Evolutionary conservation across 2,113 vertebrate genomes (phyloP), one percentile per base, ranked within the genome.

Genomic region (Falco punctatus): DNA sequence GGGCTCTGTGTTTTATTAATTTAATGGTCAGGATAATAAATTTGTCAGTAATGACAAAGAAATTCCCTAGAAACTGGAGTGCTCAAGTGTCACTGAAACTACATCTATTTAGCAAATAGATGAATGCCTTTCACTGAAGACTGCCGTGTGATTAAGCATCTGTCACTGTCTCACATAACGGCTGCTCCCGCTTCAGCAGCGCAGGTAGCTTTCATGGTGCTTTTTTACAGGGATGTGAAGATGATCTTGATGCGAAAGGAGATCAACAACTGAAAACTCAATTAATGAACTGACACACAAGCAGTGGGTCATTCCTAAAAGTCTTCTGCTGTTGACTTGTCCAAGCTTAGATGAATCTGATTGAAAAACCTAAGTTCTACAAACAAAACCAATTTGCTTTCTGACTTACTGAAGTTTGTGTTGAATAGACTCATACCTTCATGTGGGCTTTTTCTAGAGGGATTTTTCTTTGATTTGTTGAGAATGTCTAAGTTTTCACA

Each of bases 71-170:
- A 87, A 96, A 93, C 83, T 35, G 52, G 49, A 92, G 83, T 27
- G 89, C 54, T 96, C 82, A 58, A 96, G 88, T 97, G 94, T 96
- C 97, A 97, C 32, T 96, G 95, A 88, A 93, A 88, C 92, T 92
- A 89, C 96, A 95, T 94, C 96, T 95, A 95, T 96, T 95, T 96
- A 97, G 96, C 96, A 92, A 93, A 83, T 30, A 96, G 94, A 97
- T 92, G 78, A 96, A 94, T 92, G 95, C 86, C 94, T 97, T 81
- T 90, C 81, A 61, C 42, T 23, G 55, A 42, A 58, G 78, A 54
- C 87, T 28, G 59, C 14, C 2, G 13, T n/a, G 90, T 96, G 95
- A 96, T 97, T 16, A 95, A 96, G 95, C 86, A 96, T 88, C 97
- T 96, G 94, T 92, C 97, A 96, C n/a, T 2, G 32, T 24, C 22